These are phyloP conservation scores for Leptogaster cylindrica DNA, from an alignment of 2,888 invertebrate species.

Conservation along the genomic window DNA sequence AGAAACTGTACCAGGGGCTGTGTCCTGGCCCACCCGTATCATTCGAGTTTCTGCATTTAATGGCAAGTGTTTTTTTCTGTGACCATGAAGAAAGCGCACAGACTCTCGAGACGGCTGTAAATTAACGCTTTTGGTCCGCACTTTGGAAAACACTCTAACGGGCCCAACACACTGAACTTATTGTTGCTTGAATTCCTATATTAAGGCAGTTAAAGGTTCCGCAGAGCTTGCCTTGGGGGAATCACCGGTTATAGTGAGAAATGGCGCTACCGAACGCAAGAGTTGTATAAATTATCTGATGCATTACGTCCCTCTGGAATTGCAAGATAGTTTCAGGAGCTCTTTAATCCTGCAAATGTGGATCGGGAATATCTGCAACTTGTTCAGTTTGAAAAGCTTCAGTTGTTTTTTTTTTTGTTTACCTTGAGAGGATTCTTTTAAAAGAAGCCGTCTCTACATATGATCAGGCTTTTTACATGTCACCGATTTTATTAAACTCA, in stretches of 20 bases:
- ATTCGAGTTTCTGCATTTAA: slow-evolving; percentile 40
- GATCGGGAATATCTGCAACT: too few relatives aligned
- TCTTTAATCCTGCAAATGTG: too few relatives aligned
- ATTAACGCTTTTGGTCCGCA: slow-evolving; percentile 39
- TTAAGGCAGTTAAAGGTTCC: slow-evolving; percentile 6
- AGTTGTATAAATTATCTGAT: slow-evolving; percentile 35
- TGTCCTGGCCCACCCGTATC: slow-evolving; percentile 12
- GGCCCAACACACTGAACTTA: slow-evolving; percentile 17
- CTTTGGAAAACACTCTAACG: slow-evolving; percentile 32
- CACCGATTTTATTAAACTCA: too few relatives aligned
- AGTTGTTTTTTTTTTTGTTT: too few relatives aligned
- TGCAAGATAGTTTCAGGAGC: slow-evolving; percentile 2
- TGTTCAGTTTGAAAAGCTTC: too few relatives aligned
- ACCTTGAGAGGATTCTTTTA: too few relatives aligned
- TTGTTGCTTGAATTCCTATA: slow-evolving; percentile 27
- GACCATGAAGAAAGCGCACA: slow-evolving; percentile 39
- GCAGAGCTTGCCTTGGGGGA: slow-evolving; percentile 1
- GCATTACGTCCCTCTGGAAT: slow-evolving; percentile 17
- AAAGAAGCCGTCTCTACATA: too few relatives aligned
- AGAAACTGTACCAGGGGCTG: slow-evolving; percentile 21
- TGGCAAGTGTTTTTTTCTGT: slow-evolving; percentile 39
- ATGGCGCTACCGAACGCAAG: slow-evolving; percentile 29
- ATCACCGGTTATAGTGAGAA: slow-evolving; percentile 11
- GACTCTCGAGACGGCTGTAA: slow-evolving; percentile 42
- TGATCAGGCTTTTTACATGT: too few relatives aligned